Evolutionary conservation across 2,888 invertebrate species (phyloP).

Genomic region (Luffia ferchaultella): DNA sequence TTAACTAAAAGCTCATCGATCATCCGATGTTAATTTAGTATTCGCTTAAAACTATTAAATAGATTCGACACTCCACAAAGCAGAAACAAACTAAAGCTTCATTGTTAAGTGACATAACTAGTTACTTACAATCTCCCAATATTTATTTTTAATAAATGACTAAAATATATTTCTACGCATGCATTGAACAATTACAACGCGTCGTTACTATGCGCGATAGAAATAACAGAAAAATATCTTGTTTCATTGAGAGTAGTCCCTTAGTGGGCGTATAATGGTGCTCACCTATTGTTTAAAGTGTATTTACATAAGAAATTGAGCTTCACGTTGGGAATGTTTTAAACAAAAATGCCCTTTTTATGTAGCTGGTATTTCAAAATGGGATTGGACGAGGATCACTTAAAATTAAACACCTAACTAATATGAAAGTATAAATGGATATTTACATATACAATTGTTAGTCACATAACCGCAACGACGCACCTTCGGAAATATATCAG

Average conservation of each 20-base stretch:
- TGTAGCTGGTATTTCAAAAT: too few relatives aligned
- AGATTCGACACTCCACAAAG: neutral
- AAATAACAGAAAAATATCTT: too few relatives aligned
- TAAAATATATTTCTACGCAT: too few relatives aligned
- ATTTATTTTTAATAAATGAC: neutral
- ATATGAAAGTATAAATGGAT: neutral
- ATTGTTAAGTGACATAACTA: neutral
- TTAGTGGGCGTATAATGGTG: too few relatives aligned
- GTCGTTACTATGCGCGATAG: too few relatives aligned
- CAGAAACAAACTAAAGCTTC: neutral
- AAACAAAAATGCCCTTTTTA: neutral
- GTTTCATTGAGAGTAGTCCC: too few relatives aligned
- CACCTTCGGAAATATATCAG: constrained; percentile 28
- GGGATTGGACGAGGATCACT: too few relatives aligned
- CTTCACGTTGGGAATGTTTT: neutral
- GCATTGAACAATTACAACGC: too few relatives aligned
- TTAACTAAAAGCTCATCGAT: constrained; percentile 5
- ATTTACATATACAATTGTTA: constrained; percentile 18
- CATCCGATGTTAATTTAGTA: neutral
- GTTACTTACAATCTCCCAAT: neutral
- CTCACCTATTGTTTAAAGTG: too few relatives aligned
- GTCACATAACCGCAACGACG: constrained; percentile 44
- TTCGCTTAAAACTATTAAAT: neutral
- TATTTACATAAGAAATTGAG: too few relatives aligned
- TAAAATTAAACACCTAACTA: neutral